These are phyloP conservation scores for Notarius quadriscutis DNA, from an alignment of 2,113 vertebrate species.

Conservation along the genomic window DNA sequence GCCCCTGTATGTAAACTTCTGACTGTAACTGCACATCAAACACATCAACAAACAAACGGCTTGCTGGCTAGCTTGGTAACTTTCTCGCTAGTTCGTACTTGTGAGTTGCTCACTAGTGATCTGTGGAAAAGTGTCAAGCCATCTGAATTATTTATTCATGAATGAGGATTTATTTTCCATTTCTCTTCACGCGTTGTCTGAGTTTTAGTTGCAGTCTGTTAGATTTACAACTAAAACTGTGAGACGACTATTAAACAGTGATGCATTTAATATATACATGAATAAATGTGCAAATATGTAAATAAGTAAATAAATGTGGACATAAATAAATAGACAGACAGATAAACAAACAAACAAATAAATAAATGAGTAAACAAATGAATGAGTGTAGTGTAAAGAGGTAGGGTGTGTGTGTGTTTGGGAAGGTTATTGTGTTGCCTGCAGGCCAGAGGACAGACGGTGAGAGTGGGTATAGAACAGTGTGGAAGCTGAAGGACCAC, in stretches of 20 bases:
- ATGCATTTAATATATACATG: not conserved
- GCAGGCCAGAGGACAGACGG: not conserved
- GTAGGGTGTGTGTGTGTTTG: not conserved
- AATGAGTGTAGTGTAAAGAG: not conserved
- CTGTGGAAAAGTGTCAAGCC: not conserved
- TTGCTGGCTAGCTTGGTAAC: not conserved
- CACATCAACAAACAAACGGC: no score
- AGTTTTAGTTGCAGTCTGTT: not conserved
- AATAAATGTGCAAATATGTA: not conserved
- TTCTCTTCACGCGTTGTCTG: no score
- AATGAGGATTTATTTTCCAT: not conserved
- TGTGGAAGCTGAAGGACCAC: slow-evolving; percentile 34
- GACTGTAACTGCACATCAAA: no score
- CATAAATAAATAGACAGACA: no score
- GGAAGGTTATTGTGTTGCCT: not conserved
- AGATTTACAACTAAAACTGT: not conserved
- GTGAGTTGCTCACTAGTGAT: not conserved
- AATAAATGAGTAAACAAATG: no score
- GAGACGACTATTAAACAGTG: not conserved
- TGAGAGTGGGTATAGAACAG: not conserved
- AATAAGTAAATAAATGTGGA: not conserved
- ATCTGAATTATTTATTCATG: not conserved
- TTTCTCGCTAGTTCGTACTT: not conserved
- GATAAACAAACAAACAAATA: no score
- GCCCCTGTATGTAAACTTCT: no score